A percentile compares a stretch with the other conserved stretches of the same genome.
Conservation (phyloP, 2,113 vertebrate species). For the Dryoscopus gambensis region DNA sequence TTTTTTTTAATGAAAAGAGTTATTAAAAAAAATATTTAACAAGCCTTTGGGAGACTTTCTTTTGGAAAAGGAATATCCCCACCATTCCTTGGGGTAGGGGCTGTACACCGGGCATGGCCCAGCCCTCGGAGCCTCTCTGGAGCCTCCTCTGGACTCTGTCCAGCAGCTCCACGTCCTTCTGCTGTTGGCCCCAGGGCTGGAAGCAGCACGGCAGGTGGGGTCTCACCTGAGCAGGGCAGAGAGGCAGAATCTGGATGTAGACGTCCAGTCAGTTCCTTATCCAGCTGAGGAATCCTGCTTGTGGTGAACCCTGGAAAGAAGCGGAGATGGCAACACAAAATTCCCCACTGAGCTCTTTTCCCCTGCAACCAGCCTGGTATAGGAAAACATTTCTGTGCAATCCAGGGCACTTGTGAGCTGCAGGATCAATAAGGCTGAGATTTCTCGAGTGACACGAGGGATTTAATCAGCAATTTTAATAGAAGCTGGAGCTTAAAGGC, state of each 20-base stretch:
- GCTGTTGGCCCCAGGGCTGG: background rate
- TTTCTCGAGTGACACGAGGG: background rate
- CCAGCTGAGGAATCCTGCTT: background rate
- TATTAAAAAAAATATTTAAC: background rate
- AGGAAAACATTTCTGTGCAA: background rate
- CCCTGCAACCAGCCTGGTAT: background rate
- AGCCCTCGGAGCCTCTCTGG: fast-evolving
- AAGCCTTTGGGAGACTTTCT: background rate
- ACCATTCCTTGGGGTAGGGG: background rate
- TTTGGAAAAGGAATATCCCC: background rate
- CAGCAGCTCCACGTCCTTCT: fast-evolving
- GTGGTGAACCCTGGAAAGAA: background rate
- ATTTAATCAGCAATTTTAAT: constrained; percentile 19
- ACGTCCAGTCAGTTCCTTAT: background rate
- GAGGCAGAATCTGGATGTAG: background rate
- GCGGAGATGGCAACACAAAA: background rate
- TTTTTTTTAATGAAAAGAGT: background rate
- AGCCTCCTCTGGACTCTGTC: background rate
- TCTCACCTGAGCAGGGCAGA: background rate
- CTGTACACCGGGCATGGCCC: fast-evolving
- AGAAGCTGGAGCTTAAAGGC: background rate
- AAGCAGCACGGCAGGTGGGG: background rate
- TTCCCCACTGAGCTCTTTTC: background rate
- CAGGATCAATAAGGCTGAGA: background rate
- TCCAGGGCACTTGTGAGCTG: background rate